phyloP scores from a whole-genome alignment of 2,113 vertebrate genomes.

The zebrafish (Danio rerio) region GRCz12tu NC_133189.1:49095501-49096000 shows the following conservation, averaged over 20 bases:
- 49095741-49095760: constrained; percentile 11
- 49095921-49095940: neutral
- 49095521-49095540: too few species aligned
- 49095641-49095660: neutral
- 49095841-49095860: neutral
- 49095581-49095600: neutral
- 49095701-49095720: neutral
- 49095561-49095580: too few species aligned
- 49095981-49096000: neutral
- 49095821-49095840: neutral
- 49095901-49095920: neutral
- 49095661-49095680: neutral
- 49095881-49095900: neutral
- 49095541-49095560: too few species aligned
- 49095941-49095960: neutral
- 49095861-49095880: constrained; percentile 4
- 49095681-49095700: neutral
- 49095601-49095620: constrained; percentile 1
- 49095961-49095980: too few species aligned
- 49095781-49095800: neutral
- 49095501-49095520: too few species aligned
- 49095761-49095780: constrained; percentile 22
- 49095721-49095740: neutral
- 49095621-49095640: neutral
- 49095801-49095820: neutral